phyloP scores from a whole-genome alignment of 2,113 vertebrate genomes.

The Buteo buteo region DNA sequence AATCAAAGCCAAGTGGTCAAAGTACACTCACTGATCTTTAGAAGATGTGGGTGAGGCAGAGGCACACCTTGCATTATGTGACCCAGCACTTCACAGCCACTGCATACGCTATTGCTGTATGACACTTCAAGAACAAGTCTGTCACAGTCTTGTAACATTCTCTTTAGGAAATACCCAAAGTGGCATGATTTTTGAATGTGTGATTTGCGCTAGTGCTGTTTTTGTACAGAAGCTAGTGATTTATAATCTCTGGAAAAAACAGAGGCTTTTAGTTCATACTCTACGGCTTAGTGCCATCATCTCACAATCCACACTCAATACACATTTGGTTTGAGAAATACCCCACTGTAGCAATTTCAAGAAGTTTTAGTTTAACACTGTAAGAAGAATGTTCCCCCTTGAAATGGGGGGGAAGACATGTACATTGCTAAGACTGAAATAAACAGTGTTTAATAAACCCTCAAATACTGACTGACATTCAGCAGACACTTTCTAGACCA shows the following conservation, averaged over 20 bases:
- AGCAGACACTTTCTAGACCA: background rate
- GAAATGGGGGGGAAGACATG: background rate
- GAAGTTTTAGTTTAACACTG: background rate
- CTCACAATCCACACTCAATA: background rate
- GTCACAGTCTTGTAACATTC: accelerated
- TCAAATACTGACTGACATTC: background rate
- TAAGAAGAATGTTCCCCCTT: background rate
- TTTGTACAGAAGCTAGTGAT: background rate
- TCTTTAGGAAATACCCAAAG: background rate
- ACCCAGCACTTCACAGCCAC: accelerated
- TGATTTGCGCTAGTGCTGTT: background rate
- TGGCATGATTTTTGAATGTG: background rate
- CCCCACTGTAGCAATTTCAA: accelerated
- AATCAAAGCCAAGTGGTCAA: background rate
- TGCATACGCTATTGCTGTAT: accelerated
- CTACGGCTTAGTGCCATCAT: background rate
- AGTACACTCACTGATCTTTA: background rate
- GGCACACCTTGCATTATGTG: background rate
- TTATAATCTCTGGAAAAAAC: background rate
- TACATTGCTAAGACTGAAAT: background rate
- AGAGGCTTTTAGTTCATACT: background rate
- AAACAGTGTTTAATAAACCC: background rate
- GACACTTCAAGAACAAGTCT: background rate
- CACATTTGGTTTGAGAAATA: background rate
- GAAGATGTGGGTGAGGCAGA: background rate